Evolutionary conservation across 2,113 vertebrate species (phyloP).

Genomic region (Callochromis pleurospilus): DNA sequence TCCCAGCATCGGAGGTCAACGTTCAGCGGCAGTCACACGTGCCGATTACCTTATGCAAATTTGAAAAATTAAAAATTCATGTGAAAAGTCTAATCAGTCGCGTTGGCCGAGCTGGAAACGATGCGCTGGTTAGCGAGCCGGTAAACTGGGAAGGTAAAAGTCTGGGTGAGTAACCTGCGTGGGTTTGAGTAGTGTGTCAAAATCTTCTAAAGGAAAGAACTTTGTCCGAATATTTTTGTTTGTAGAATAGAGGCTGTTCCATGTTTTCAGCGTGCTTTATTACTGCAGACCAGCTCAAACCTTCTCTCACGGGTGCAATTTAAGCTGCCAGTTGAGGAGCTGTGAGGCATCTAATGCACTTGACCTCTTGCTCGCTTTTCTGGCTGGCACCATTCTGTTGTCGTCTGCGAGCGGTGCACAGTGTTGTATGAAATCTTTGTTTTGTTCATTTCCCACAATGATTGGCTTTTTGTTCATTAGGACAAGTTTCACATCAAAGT

Average conservation of each 20-base stretch:
- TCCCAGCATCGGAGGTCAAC: neutral
- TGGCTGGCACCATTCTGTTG: neutral
- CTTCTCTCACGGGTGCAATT: neutral
- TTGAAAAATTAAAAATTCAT: neutral
- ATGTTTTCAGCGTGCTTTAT: neutral
- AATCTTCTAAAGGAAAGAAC: neutral
- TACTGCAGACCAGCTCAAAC: neutral
- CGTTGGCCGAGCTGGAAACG: fast-evolving
- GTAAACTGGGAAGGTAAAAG: neutral
- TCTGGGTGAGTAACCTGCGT: neutral
- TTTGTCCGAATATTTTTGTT: neutral
- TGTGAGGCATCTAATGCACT: neutral
- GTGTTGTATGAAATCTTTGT: neutral
- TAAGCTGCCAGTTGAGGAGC: neutral
- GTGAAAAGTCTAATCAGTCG: neutral
- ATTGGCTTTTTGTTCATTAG: neutral
- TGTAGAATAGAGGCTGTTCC: neutral
- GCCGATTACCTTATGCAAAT: neutral
- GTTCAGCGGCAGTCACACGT: neutral
- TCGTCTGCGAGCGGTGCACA: neutral
- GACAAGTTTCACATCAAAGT: fast-evolving
- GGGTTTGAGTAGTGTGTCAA: neutral
- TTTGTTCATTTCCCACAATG: neutral
- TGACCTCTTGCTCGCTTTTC: neutral
- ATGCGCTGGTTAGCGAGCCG: neutral